Evolutionary conservation across 2,113 vertebrate species (phyloP).

Genomic region (Sorex fumeus): DNA sequence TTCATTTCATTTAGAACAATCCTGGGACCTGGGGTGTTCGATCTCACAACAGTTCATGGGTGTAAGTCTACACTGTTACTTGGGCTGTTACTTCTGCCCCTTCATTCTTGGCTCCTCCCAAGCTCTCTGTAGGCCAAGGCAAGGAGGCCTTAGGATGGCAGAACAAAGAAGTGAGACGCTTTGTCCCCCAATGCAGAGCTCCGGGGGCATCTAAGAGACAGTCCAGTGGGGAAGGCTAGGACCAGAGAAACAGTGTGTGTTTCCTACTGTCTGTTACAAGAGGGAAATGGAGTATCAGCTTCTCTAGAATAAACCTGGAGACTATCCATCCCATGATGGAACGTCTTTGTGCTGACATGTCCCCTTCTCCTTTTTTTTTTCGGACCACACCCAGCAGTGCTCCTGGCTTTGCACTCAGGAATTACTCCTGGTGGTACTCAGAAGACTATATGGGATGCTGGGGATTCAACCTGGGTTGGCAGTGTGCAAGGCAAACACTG

Average conservation of each 20-base stretch:
- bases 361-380: background rate
- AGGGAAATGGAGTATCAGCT: background rate
- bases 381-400: too few species aligned
- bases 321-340: background rate
- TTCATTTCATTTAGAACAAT: conserved; percentile 54
- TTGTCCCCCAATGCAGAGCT: background rate
- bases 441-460: too few species aligned
- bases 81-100: too few species aligned
- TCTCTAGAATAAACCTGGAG: background rate
- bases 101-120: background rate
- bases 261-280: background rate
- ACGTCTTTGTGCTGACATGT: background rate
- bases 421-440: too few species aligned
- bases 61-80: background rate
- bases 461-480: too few species aligned
- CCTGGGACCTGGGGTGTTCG: background rate
- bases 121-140: background rate
- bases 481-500: too few species aligned
- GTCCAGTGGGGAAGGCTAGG: background rate
- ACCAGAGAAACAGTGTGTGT: background rate
- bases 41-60: background rate
- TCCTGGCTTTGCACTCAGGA: too few species aligned
- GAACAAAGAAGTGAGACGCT: background rate
- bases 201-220: background rate
- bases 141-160: background rate